Base-by-base conservation (phyloP, 2,113 vertebrate genomes). In the Xerus inauris region DNA sequence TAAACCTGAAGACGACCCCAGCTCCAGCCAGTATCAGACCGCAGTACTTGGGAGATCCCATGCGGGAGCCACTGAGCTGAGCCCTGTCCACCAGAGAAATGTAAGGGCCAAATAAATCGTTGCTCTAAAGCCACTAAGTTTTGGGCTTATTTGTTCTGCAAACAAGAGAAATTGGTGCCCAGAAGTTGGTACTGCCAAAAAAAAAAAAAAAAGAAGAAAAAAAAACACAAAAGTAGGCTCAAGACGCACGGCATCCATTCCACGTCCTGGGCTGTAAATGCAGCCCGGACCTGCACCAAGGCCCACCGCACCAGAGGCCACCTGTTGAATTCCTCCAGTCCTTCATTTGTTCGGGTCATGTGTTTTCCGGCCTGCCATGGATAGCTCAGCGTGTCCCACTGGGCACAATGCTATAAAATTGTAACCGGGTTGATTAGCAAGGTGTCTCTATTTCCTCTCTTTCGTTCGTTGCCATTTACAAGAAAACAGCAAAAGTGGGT, bases 381-480 rank as follows among this genome's bases (percentile, higher is more conserved):
- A 94, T 93, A 89, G 80, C 96, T 97, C 91, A 73, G 62, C 73
- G 92, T 49, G 26, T 96, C 47, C 97, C 97, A 95, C 96, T 82
- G 87, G 88, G 97, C 97, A 84, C 3, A n/a, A 91, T 49, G 77
- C 93, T 98, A 87, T 97, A 98, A 96, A 97, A 98, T 87, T 95
- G 94, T 97, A 98, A 98, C 97, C 76, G 67, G 89, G 96, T 94
- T 98, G 98, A 98, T 98, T 98, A 98, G 98, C 98, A 98, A 95
- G 97, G 96, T 97, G 93, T 98, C 98, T 97, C 51, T 97, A 84
- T 98, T 97, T 98, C 91, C 97, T 88, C 89, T 90, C 95, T 98
- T 97, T 96, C 89, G 2, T 95, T 98, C 80, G 0, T 97, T 98
- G 97, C 97, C 97, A 98, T 98, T 99, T 98, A 98, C 84, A 97